Conservation (phyloP, 2,888 invertebrate genomes). For the Drosophila falleni region DNA sequence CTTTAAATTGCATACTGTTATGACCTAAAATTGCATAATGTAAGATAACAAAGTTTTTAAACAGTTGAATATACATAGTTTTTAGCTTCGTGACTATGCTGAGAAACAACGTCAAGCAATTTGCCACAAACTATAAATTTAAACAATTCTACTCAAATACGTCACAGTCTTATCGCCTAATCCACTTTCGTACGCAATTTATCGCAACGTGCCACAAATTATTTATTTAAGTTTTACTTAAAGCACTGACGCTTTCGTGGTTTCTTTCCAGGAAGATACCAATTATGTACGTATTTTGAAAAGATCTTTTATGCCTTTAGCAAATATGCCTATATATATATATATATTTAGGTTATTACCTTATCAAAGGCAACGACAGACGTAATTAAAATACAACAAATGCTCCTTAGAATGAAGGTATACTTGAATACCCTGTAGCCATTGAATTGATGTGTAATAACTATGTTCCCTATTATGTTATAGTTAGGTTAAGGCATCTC, state of each 20-base stretch:
- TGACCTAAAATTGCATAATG: neutral
- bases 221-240: constrained; percentile 15
- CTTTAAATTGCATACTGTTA: neutral
- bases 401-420: neutral
- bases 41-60: constrained; percentile 1
- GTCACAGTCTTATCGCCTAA: constrained; percentile 13
- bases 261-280: constrained; percentile 26
- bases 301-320: constrained; percentile 24
- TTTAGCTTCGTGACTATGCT: neutral
- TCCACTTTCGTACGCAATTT: constrained; percentile 4
- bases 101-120: neutral
- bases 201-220: constrained; percentile 17
- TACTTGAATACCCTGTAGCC: neutral
- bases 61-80: neutral
- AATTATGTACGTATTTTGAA: constrained; percentile 20
- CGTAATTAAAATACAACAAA: constrained; percentile 11
- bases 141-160: constrained; percentile 5
- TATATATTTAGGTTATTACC: constrained; percentile 18
- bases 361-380: constrained; percentile 42
- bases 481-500: neutral
- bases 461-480: neutral
- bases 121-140: neutral
- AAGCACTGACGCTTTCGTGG: neutral
- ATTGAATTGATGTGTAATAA: neutral
- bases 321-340: constrained; percentile 30